Conservation (phyloP, 2,888 invertebrate genomes). For the Lasioglossum pauxillum region DNA sequence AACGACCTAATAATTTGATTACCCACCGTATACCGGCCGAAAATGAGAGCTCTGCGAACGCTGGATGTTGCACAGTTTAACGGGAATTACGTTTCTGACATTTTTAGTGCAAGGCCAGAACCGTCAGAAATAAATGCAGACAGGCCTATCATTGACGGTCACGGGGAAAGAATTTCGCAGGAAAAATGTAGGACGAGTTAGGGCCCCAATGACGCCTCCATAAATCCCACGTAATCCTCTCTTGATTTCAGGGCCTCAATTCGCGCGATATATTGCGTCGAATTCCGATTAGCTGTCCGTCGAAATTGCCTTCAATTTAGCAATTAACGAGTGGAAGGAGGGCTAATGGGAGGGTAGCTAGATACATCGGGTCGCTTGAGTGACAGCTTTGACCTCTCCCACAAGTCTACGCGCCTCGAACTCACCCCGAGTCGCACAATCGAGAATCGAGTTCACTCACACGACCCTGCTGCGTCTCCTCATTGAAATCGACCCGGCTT, state of each 20-base stretch:
- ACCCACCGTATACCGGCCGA: not conserved
- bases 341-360: slow-evolving; percentile 84
- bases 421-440: slow-evolving; percentile 66
- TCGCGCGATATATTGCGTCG: slow-evolving; percentile 72
- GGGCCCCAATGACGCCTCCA: slow-evolving; percentile 69
- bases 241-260: slow-evolving; percentile 63
- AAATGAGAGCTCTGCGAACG: not conserved
- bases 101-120: not conserved
- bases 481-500: slow-evolving; percentile 50
- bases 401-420: slow-evolving; percentile 71
- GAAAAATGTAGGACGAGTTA: slow-evolving; percentile 44
- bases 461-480: slow-evolving; percentile 54
- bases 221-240: slow-evolving; percentile 75
- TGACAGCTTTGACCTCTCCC: slow-evolving; percentile 83
- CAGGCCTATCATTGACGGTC: slow-evolving; percentile 42
- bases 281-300: slow-evolving; percentile 77
- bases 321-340: slow-evolving; percentile 82
- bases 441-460: slow-evolving; percentile 67
- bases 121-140: slow-evolving; percentile 1
- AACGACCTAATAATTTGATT: not conserved
- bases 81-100: not conserved
- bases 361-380: slow-evolving; percentile 81
- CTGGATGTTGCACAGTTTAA: not conserved
- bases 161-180: slow-evolving; percentile 47
- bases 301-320: slow-evolving; percentile 84